Conservation (phyloP, 1,140 invertebrate genomes). For the Neotoxoptera formosana region DNA sequence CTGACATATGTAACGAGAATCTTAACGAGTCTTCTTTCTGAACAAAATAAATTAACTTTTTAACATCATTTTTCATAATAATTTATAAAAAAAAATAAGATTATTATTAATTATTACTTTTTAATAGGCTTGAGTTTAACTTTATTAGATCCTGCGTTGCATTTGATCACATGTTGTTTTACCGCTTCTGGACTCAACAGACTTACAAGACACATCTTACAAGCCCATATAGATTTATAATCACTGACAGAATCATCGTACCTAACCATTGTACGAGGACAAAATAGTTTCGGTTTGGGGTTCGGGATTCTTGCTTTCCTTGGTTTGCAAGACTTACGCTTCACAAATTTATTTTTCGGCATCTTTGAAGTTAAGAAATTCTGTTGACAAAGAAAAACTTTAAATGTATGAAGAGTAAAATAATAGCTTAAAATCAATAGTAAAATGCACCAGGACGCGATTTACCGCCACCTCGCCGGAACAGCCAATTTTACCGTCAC, state of each 20-base stretch:
- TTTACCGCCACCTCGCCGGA: no score
- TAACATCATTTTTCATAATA: not conserved
- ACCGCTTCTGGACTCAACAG: not conserved
- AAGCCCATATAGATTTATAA: not conserved
- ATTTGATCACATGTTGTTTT: not conserved
- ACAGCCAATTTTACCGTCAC: no score
- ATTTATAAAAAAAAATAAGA: not conserved
- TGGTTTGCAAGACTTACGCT: not conserved
- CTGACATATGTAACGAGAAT: not conserved
- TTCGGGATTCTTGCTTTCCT: not conserved
- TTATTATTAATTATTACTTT: not conserved
- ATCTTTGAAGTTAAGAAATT: not conserved
- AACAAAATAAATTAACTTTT: not conserved
- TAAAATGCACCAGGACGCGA: no score
- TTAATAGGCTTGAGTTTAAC: not conserved
- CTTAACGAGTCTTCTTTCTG: not conserved
- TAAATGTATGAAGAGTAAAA: not conserved
- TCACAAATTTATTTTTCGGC: constrained; percentile 18
- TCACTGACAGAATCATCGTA: not conserved
- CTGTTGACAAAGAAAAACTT: not conserved
- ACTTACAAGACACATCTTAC: not conserved
- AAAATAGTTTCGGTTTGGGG: not conserved
- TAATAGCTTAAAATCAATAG: no score
- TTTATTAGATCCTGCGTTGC: not conserved
- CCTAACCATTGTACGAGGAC: not conserved